phyloP scores from a whole-genome alignment of 2,797 vertebrate genomes.

The Ptychobarbus kaznakovi region DNA sequence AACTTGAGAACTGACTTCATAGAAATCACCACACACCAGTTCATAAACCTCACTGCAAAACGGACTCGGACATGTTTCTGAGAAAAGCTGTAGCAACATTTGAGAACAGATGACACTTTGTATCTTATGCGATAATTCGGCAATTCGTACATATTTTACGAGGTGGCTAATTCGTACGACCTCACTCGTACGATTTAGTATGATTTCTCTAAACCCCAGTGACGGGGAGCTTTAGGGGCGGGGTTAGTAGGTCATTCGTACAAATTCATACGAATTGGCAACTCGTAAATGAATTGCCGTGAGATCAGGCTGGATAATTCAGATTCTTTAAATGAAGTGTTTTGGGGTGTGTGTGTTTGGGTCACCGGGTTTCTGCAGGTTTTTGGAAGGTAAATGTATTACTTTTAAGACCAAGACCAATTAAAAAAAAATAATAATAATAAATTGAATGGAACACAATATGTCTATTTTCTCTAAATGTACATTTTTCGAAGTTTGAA shows the following conservation, averaged over 20 bases:
- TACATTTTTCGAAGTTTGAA: background rate
- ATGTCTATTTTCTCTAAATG: background rate
- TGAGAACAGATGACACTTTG: background rate
- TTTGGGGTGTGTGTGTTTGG: too few species aligned
- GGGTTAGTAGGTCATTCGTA: too few species aligned
- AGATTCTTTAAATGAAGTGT: too few species aligned
- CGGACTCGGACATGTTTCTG: background rate
- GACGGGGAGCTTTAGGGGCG: too few species aligned
- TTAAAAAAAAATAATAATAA: background rate
- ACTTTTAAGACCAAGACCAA: background rate
- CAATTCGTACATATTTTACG: too few species aligned
- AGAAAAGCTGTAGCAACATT: background rate
- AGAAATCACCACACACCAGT: background rate
- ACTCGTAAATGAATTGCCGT: too few species aligned
- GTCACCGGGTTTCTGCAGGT: too few species aligned
- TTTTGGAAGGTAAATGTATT: background rate
- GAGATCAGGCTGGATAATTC: background rate
- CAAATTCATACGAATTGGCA: too few species aligned
- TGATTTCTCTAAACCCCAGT: too few species aligned
- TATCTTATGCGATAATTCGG: background rate
- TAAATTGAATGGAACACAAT: background rate
- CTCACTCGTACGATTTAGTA: too few species aligned
- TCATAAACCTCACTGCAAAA: background rate
- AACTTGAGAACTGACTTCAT: background rate
- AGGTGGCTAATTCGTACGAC: too few species aligned